Conservation (phyloP, 2,113 vertebrate genomes). For the Bubalus kerabau region DNA sequence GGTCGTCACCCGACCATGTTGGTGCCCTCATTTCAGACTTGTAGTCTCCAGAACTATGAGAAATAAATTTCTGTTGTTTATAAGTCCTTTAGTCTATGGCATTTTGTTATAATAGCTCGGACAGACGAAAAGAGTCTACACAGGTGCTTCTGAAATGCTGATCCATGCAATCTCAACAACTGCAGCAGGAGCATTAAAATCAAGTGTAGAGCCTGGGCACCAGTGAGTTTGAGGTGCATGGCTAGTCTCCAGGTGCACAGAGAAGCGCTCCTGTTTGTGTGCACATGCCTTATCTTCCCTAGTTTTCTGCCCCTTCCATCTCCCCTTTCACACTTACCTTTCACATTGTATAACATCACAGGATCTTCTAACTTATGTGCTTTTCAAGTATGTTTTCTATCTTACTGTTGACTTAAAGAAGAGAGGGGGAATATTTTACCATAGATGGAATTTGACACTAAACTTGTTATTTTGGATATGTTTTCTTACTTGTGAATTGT, state of each 20-base stretch:
- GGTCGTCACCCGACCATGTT: background rate
- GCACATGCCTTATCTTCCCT: background rate
- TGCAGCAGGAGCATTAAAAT: background rate
- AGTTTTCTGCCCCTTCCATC: background rate
- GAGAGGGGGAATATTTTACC: background rate
- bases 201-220: background rate
- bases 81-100: background rate
- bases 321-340: background rate
- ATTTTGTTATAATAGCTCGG: background rate
- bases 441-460: constrained; percentile 24
- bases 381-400: constrained; percentile 42
- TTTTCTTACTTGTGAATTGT: constrained; percentile 44
- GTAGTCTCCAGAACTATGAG: background rate
- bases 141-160: background rate
- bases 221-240: background rate
- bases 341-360: background rate
- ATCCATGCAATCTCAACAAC: background rate
- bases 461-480: constrained; percentile 45
- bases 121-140: background rate
- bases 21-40: background rate
- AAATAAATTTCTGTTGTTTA: background rate
- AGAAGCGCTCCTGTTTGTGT: background rate
- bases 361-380: constrained; percentile 19
- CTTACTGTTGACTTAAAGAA: constrained; percentile 24
- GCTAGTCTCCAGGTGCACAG: background rate